Base-by-base conservation (phyloP, 1,140 invertebrate genomes). In the Drosophila bipectinata region DNA sequence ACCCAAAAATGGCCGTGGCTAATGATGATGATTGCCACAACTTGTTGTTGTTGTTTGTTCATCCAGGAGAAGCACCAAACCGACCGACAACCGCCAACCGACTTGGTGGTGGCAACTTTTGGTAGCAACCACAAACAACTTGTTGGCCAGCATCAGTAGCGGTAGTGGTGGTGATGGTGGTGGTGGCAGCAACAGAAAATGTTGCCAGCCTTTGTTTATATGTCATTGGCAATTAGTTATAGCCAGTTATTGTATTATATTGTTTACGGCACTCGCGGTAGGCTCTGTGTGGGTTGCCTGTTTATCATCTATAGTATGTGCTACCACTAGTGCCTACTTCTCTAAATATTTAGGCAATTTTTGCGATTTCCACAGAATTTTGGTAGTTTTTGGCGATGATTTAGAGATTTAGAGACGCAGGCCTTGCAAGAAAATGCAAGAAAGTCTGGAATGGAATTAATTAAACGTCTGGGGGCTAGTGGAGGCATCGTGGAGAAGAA, bases 1-100 rank as follows among this genome's bases (percentile, higher is more conserved):
- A 88, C 83, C 83, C 83, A 88, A 88, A 88, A 88, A 88, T 83
- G 83, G 83, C 84, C 79, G 77, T 79, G 68, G 79, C 83, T 88
- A 88, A 88, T 88, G 83, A 88, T 88, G 83, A 88, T 88, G 83
- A 88, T 88, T 88, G 83, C 44, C 44, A 72, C 53, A 44, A 49
- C 44, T 47, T 18, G 18, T 21, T 18, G 39, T 45, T 45, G 0
- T 18, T 18, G 7, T 21, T 45, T 45, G 7, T 21, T 47, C 21
- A 21, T 47, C 44, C 15, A 64, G 49, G 32, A 53, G 63, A 51
- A 53, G 63, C 26, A 28, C 26, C 26, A 21, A 21, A 28, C 26
- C 26, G 26, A 58, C 21, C 45, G 28, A 57, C 37, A 18, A 15
- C 15, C 45, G 39, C 9, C 39, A 44, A 44, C 47, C 18, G 21